A percentile compares a stretch with the other conserved stretches of the same genome.
phyloP scores from a whole-genome alignment of 2,797 vertebrate species.

The Acanthurus lineatus region DNA sequence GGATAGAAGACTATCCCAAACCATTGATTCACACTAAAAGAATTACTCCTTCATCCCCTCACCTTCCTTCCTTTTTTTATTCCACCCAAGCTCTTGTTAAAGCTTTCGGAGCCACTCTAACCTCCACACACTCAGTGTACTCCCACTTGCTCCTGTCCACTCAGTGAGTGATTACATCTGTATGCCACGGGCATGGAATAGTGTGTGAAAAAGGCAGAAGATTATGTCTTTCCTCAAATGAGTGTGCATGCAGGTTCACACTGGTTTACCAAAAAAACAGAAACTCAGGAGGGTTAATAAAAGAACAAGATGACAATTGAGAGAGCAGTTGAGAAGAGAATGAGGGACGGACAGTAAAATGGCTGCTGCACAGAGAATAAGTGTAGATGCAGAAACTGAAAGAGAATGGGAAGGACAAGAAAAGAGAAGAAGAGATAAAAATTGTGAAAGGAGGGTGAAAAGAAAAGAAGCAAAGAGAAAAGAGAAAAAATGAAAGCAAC shows the following conservation, averaged over 20 bases:
- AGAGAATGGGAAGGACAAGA: background rate
- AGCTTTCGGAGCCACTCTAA: conserved; percentile 43
- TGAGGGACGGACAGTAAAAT: background rate
- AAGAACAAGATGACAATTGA: conserved; percentile 12
- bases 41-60: conserved; percentile 33
- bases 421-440: background rate
- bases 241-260: conserved; percentile 45
- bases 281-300: background rate
- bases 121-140: conserved; percentile 22
- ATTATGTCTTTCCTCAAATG: conserved; percentile 50
- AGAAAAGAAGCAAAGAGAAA: background rate
- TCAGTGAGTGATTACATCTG: conserved; percentile 59
- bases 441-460: background rate
- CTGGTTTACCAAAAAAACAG: conserved; percentile 5
- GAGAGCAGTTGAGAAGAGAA: background rate
- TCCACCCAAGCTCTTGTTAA: conserved; percentile 47
- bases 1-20: conserved; percentile 33
- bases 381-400: background rate
- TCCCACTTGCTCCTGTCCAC: conserved; percentile 54
- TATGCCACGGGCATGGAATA: conserved; percentile 44
- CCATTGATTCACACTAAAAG: conserved; percentile 45
- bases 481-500: background rate
- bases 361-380: background rate
- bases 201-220: conserved; percentile 54
- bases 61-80: conserved; percentile 46